Evolutionary conservation across 2,888 invertebrate species (phyloP), one percentile per base, ranked within the genome.

Genomic region (Drosophila neonasuta): DNA sequence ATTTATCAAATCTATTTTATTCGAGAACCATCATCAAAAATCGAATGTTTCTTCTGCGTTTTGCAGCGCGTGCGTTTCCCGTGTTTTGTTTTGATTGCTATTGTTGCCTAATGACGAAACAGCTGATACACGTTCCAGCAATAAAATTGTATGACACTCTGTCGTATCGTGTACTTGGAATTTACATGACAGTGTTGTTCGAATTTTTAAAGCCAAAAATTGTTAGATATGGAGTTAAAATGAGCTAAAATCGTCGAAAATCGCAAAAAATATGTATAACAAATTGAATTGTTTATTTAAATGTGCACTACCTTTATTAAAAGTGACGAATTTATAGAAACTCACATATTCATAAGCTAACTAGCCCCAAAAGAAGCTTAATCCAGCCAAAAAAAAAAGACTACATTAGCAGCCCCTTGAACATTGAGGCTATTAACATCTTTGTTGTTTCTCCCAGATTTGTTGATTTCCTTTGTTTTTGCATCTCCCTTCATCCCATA

Each of bases 1-100:
- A 20, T 46, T 11, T 44, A n/a, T 36, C 7, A 15, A 4, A 36
- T 24, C 24, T 24, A 24, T 32, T 45, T 55, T 20, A 36, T 45
- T 45, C 34, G 9, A 54, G 17, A 24, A 52, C n/a, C 11, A 36
- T 24, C 24, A n/a, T 36, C 24, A n/a, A 30, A 34, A 50, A 74
- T 52, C n/a, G 49, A 48, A 56, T 68, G 32, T 58, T 68, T 30
- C 42, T 58, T 61, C 30, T 48, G 36, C n/a, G 36, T 36, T n/a
- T 29, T 24, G 29, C 39, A 39, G 49, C 9, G 34, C 49, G 32
- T 60, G 24, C 42, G 55, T 63, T 58, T 54, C 36, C 24, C 6
- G 6, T 56, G 42, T 59, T 59, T 69, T 74, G 32, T 61, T 73
- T 54, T 51, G n/a, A 41, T 52, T 59, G 30, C 29, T 62, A 29